Percentiles rank a stretch among this genome's conserved stretches.
These are phyloP conservation scores for Ophioninae sp. DNA, from an alignment of 2,888 invertebrate species.

Conservation along the genomic window DNA sequence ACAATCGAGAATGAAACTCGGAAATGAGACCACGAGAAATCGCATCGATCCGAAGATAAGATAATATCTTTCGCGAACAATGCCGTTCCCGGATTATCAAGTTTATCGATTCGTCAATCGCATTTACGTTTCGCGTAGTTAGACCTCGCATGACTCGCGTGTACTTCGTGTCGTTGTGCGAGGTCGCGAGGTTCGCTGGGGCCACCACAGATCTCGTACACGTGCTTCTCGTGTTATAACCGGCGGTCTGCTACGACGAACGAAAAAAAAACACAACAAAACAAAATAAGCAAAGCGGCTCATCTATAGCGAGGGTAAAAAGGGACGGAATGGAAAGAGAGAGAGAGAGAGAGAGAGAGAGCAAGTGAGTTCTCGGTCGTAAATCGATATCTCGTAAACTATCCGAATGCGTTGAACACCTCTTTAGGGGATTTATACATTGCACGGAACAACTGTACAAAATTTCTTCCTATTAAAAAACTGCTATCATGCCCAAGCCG, in stretches of 20 bases:
- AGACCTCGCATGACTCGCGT: slow-evolving; percentile 8
- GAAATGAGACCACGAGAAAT: slow-evolving; percentile 21
- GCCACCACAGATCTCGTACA: slow-evolving; percentile 40
- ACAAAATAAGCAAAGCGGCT: slow-evolving; percentile 1
- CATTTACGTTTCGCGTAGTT: background rate
- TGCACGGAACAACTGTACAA: too few species aligned
- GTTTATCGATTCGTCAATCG: slow-evolving; percentile 24
- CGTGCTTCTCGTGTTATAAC: slow-evolving; percentile 36
- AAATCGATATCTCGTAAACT: too few species aligned
- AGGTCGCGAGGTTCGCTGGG: slow-evolving; percentile 5
- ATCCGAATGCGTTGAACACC: too few species aligned
- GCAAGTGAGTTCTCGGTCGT: background rate
- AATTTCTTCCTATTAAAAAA: too few species aligned
- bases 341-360: slow-evolving; percentile 7
- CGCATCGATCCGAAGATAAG: slow-evolving; percentile 41
- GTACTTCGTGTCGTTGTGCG: slow-evolving; percentile 9
- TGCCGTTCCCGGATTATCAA: slow-evolving; percentile 22
- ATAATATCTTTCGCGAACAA: slow-evolving; percentile 33
- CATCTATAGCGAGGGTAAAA: background rate
- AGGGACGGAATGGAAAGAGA: background rate
- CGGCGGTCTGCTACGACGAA: slow-evolving; percentile 35
- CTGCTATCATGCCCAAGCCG: too few species aligned
- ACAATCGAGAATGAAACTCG: background rate
- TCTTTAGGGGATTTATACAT: too few species aligned
- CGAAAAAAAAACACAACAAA: background rate